Conservation (phyloP, 2,888 invertebrate genomes). For the Sisyra terminalis region DNA sequence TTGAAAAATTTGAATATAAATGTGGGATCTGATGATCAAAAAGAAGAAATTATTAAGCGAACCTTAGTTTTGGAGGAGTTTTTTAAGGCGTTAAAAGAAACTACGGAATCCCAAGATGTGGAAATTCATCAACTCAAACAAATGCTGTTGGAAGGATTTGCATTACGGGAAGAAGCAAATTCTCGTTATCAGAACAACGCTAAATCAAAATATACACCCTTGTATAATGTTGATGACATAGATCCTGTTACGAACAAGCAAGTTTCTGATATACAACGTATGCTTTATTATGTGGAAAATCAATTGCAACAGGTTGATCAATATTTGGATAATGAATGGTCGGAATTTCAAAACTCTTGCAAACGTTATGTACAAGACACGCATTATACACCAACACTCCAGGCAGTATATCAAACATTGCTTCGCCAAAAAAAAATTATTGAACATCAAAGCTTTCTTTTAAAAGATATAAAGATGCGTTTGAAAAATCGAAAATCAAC, state of each 20-base stretch:
- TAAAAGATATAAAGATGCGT: conserved; percentile 23
- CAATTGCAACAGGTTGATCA: conserved; percentile 56
- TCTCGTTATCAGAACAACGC: conserved; percentile 23
- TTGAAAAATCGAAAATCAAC: conserved; percentile 23
- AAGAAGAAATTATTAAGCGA: conserved; percentile 30
- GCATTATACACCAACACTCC: conserved; percentile 52
- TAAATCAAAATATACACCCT: conserved; percentile 19
- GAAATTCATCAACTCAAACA: conserved; percentile 41
- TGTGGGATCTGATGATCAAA: conserved; percentile 40
- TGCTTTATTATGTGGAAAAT: conserved; percentile 54
- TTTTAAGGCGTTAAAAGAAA: conserved; percentile 41
- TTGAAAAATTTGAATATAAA: conserved; percentile 33
- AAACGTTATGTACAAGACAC: conserved; percentile 28
- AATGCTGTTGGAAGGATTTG: conserved; percentile 33
- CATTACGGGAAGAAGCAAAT: conserved; percentile 38
- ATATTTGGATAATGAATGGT: conserved; percentile 63
- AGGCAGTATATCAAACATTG: conserved; percentile 64
- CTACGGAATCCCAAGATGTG: conserved; percentile 35
- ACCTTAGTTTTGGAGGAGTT: conserved; percentile 39
- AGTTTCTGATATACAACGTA: conserved; percentile 48
- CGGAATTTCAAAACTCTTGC: conserved; percentile 37
- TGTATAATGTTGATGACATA: conserved; percentile 27
- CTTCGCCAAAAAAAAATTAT: conserved; percentile 55
- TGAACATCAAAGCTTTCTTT: conserved; percentile 30
- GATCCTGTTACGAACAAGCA: conserved; percentile 52